Base-by-base conservation (phyloP, 1,140 invertebrate genomes). In the Micrasema longulum region DNA sequence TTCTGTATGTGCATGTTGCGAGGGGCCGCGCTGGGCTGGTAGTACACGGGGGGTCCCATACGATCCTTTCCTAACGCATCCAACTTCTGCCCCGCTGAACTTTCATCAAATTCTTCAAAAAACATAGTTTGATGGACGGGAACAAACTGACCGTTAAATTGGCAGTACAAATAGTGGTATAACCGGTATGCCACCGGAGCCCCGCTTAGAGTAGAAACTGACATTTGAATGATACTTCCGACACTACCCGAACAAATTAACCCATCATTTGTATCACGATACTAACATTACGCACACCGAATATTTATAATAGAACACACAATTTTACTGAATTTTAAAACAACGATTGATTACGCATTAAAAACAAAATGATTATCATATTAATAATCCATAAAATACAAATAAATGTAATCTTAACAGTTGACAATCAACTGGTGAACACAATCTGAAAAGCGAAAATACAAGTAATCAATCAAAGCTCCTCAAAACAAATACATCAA, bases 21-120 rank as follows among this genome's bases (percentile, higher is more conserved):
- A 1, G 41, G 60, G 1, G 45, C n/a, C 10, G 62, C 11, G 77
- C 79, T 77, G 36, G 80, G 78, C 31, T 60, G 55, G 18, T 12
- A 45, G 38, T 63, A 63, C 1, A 63, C 4, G 20, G 80, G 78
- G 7, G 79, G 77, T n/a, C 78, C 60, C 22, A 22, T 31, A 3
- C 31, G 38, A n/a, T 69, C 66, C 35, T 73, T 57, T n/a, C n/a
- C n/a, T n/a, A n/a, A n/a, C 6, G 23, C 18, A 57, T 47, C 18
- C 5, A 52, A 10, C 16, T 22, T 52, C 62, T 66, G 69, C 47
- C 50, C 73, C 1, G 41, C 18, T 50, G 35, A n/a, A 9, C 14
- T 38, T 18, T 48, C 22, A 35, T 38, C 41, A 4, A 50, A 18
- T n/a, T 67, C 47, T 36, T 35, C 64, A 18, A 52, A 67, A 20